Base-by-base conservation (phyloP, 2,888 invertebrate species). In the Pristionchus maxplancki region DNA sequence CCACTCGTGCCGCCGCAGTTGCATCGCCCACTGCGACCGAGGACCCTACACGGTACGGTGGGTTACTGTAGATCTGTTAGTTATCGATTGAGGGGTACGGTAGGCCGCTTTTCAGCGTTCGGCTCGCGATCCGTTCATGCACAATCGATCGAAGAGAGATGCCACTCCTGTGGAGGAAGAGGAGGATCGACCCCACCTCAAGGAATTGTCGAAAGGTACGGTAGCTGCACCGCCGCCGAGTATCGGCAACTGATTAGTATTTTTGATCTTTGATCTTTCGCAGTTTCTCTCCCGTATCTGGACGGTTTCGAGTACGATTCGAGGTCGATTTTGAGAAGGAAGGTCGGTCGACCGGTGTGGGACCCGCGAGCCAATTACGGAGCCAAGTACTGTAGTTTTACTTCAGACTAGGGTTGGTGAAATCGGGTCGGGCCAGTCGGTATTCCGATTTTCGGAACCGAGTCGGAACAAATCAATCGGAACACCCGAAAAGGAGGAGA, bases 301-400 rank as follows among this genome's bases (percentile, higher is more conserved):
- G 44, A 78, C n/a, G 78, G 78, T 13, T 78, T 78, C 44, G 78
- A 24, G n/a, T 78, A 78, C 78, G 44, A 78, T 40, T n/a, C 24
- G n/a, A 44, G 44, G 44, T 40, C 44, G 28, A 28, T 78, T 78
- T 48, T 78, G 78, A 48, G 44, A 78, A 44, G 78, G 28, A 44
- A 44, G 9, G 24, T 6, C 40, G 78, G 78, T 13, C 78, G 78
- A 48, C 78, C 78, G 1, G 28, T 48, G 78, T 78, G 78, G 78
- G 17, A 78, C 15, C 44, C 78, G 20, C 34, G 20, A 4, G 37
- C 37, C 20, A 71, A 71, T 71, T 8, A 9, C 71, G 20, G 37
- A 1, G 71, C 37, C 0, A 71, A 71, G 71, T 71, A 11, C 44
- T 6, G 44, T 11, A 44, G 44, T 44, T 44, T 44, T 44, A 9